These are phyloP conservation scores for Lepeophtheirus salmonis DNA, from an alignment of 1,140 invertebrate species.

Conservation along the genomic window DNA sequence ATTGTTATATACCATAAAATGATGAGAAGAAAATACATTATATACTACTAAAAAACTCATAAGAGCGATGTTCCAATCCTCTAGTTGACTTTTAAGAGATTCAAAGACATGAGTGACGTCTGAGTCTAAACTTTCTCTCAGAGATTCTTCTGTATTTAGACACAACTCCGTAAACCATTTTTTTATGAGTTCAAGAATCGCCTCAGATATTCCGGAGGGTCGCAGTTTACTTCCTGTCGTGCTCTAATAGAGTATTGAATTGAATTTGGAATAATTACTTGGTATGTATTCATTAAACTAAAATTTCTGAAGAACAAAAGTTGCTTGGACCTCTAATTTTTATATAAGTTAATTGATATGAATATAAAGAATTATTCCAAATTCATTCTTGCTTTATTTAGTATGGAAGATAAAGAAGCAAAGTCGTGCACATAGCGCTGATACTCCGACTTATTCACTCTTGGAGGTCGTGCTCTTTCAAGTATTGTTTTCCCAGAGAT, in stretches of 20 bases:
- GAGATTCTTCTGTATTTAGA: neutral
- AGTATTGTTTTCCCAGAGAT: neutral
- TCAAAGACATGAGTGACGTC: neutral
- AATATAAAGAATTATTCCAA: too few relatives aligned
- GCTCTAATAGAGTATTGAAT: neutral
- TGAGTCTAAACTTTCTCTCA: neutral
- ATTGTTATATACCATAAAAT: neutral
- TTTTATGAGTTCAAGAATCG: neutral
- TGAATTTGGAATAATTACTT: neutral
- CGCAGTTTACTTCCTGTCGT: neutral
- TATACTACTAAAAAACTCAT: neutral
- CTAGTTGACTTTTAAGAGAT: neutral
- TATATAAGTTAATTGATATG: neutral
- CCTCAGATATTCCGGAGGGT: neutral
- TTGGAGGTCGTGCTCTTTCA: neutral
- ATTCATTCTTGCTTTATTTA: conserved; percentile 21
- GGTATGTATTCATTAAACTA: too few relatives aligned
- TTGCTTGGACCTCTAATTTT: neutral
- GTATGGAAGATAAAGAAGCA: neutral
- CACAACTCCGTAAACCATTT: neutral
- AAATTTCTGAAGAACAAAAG: neutral
- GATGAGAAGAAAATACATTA: neutral
- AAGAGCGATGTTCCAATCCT: neutral
- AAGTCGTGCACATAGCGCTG: neutral
- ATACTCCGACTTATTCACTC: neutral